Base-by-base conservation (phyloP, 2,113 vertebrate species). In the Catharus minimus region DNA sequence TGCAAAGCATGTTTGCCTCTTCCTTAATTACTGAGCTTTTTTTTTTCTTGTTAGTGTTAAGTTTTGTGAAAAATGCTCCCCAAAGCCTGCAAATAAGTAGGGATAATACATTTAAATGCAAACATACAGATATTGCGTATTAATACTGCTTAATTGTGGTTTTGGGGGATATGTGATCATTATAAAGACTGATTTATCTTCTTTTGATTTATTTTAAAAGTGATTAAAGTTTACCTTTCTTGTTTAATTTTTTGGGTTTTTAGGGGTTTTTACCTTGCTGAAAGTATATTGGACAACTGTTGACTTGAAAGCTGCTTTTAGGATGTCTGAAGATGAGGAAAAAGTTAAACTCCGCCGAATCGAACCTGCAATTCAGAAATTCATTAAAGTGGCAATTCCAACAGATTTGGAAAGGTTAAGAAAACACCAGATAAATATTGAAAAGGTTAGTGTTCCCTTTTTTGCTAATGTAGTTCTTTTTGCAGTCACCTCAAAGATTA, bases 391-490 rank as follows among this genome's bases (percentile, higher is more conserved):
- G 96, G 99, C 98, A 86, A 97, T 99, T 80, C 99, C 99, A 90
- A 99, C 99, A 39, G 99, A 99, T 96, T 96, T 99, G 97, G 99
- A 99, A 88, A 98, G 99, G 84, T 97, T 99, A 92, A 98, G 98
- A 91, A 99, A 99, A 88, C 99, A 99, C 95, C 99, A 99, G 92
- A 98, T 98, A 97, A 99, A 99, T 97, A 99, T 99, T 94, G 98
- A 99, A 94, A 99, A 99, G 99, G 99, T 99, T 96, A 77, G 69
- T 74, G 30, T 68, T 90, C 68, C 6, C 66, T 43, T 81, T 38
- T 86, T 77, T 86, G 49, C 21, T 58, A 23, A 39, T 65, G 10
- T 17, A 50, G 10, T 73, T 11, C 81, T 88, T 88, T 68, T 36
- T 82, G 55, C 41, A 26, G 47, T 83, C 69, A 28, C 0, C n/a